phyloP scores from a whole-genome alignment of 2,113 vertebrate genomes.

The Aspiorhynchus laticeps region DNA sequence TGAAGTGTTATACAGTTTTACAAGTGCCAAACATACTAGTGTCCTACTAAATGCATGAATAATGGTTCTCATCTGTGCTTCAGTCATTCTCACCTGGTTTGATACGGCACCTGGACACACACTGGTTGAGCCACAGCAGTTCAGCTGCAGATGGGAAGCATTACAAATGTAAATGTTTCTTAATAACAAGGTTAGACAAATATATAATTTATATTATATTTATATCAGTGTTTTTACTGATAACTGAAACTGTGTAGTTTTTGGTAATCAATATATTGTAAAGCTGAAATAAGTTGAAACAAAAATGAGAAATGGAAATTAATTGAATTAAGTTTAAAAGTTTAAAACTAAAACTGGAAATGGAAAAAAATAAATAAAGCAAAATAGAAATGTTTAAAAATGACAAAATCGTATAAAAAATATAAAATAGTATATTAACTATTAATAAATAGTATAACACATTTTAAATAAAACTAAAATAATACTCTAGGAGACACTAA shows the following conservation, averaged over 20 bases:
- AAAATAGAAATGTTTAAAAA: too few relatives aligned
- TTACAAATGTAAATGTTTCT: neutral
- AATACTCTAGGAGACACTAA: too few relatives aligned
- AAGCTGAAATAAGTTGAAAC: neutral
- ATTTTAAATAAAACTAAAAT: too few relatives aligned
- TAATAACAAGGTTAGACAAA: neutral
- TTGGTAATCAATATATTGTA: too few relatives aligned
- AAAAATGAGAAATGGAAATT: too few relatives aligned
- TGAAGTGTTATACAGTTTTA: neutral
- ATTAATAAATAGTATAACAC: too few relatives aligned
- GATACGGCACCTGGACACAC: neutral
- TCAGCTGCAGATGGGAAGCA: slow-evolving; percentile 13
- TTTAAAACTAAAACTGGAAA: too few relatives aligned
- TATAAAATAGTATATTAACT: too few relatives aligned
- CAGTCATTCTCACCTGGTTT: neutral
- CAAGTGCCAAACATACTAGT: neutral
- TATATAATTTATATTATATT: neutral
- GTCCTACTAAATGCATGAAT: neutral
- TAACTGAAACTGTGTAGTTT: neutral
- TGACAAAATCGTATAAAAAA: too few relatives aligned
- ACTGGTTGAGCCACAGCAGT: slow-evolving; percentile 39
- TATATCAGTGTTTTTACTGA: neutral
- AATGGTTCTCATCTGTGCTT: neutral
- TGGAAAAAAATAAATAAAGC: too few relatives aligned
- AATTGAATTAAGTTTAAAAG: too few relatives aligned